These are phyloP conservation scores for Linnaemya vulpina DNA, from an alignment of 2,888 invertebrate species.

Conservation along the genomic window DNA sequence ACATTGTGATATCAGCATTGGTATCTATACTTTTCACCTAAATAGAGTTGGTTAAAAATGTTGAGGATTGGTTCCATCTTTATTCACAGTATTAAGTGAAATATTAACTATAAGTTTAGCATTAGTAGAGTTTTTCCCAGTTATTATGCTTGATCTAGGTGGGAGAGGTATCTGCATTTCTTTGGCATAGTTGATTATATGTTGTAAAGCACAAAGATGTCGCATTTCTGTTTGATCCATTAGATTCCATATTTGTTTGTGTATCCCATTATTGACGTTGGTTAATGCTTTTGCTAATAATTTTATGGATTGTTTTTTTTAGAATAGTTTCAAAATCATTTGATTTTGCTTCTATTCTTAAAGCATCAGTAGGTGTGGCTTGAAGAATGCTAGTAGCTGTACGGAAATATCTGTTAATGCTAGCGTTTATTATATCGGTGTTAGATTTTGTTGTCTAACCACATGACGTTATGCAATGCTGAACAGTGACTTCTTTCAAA, in stretches of 20 bases:
- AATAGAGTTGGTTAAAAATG: too few species aligned
- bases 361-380: conserved; percentile 8
- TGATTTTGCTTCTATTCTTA: conserved; percentile 38
- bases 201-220: not conserved
- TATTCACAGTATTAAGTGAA: too few species aligned
- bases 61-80: too few species aligned
- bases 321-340: conserved; percentile 9
- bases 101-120: too few species aligned
- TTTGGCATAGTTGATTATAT: too few species aligned
- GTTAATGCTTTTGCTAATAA: not conserved
- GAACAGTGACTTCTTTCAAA: not conserved
- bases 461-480: conserved; percentile 40
- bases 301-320: conserved; percentile 24
- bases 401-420: conserved; percentile 25
- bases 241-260: too few species aligned
- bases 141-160: too few species aligned
- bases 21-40: too few species aligned
- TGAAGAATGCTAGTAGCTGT: conserved; percentile 17
- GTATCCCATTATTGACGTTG: not conserved
- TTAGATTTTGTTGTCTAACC: conserved; percentile 35
- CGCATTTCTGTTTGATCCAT: too few species aligned
- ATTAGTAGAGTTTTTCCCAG: too few species aligned
- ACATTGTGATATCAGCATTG: too few species aligned
- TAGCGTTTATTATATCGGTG: conserved; percentile 18
- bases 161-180: too few species aligned